phyloP scores from a whole-genome alignment of 2,113 vertebrate genomes.

The Pelodiscus sinensis region DNA sequence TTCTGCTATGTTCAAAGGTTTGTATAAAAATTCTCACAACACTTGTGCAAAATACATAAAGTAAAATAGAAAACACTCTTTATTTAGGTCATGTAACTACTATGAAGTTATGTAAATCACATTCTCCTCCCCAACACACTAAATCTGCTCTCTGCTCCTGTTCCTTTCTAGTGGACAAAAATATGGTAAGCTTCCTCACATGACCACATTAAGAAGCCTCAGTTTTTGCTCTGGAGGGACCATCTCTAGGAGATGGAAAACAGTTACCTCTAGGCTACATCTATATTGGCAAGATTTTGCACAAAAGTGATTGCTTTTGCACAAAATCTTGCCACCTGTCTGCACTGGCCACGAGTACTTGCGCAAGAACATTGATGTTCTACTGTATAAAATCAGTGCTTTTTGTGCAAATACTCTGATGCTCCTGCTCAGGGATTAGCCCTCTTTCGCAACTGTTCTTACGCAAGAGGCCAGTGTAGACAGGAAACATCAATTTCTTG shows the following conservation, averaged over 20 bases:
- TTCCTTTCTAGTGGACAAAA: not conserved
- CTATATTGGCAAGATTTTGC: too few species aligned
- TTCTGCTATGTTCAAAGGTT: not conserved
- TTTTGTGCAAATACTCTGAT: too few species aligned
- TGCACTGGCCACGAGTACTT: too few species aligned
- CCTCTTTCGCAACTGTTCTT: too few species aligned
- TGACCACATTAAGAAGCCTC: not conserved
- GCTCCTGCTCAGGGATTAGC: too few species aligned
- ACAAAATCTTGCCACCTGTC: too few species aligned
- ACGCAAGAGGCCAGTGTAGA: too few species aligned
- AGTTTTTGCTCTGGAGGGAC: not conserved
- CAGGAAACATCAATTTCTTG: too few species aligned
- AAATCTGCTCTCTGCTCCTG: not conserved
- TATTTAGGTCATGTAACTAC: not conserved
- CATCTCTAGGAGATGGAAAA: not conserved
- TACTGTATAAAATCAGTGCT: too few species aligned
- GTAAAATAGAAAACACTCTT: not conserved
- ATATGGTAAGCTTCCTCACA: not conserved
- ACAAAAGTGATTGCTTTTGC: too few species aligned
- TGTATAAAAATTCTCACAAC: not conserved
- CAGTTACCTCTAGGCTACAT: not conserved
- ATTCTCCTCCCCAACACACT: not conserved
- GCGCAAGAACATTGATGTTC: too few species aligned
- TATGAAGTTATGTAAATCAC: not conserved
- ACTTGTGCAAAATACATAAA: not conserved